phyloP scores from a whole-genome alignment of 2,113 vertebrate species.

The Campylomormyrus tamandua region DNA sequence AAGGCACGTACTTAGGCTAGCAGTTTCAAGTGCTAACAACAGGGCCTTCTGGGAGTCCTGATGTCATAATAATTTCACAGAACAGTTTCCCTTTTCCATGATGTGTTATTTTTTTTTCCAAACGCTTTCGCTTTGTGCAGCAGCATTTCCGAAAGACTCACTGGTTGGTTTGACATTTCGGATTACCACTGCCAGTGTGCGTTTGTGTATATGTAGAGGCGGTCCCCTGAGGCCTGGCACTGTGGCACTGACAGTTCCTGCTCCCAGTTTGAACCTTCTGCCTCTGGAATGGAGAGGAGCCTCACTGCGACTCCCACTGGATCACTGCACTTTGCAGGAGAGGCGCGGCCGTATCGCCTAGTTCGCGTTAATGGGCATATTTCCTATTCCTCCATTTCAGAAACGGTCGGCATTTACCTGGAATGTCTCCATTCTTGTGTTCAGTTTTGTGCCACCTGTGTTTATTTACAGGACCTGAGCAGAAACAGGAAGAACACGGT shows the following conservation, averaged over 20 bases:
- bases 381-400: not conserved
- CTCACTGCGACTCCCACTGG: not conserved
- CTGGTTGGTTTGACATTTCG: not conserved
- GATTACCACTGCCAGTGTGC: not conserved
- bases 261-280: not conserved
- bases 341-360: not conserved
- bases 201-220: not conserved
- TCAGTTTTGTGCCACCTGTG: not conserved
- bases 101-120: not conserved
- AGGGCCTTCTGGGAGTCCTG: not conserved
- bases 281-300: not conserved
- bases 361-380: not conserved
- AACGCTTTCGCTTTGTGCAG: not conserved
- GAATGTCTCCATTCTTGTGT: not conserved
- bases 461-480: not conserved
- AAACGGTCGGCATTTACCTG: not conserved
- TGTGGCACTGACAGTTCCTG: not conserved
- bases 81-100: not conserved
- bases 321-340: not conserved
- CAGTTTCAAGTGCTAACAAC: not conserved
- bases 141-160: not conserved
- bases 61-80: not conserved
- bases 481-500: not conserved
- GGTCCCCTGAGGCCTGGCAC: not conserved
- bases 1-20: not conserved